A percentile compares a stretch with the other conserved stretches of the same genome.
These are phyloP conservation scores for Bombyx mandarina DNA, from an alignment of 1,140 invertebrate species.

Conservation along the genomic window DNA sequence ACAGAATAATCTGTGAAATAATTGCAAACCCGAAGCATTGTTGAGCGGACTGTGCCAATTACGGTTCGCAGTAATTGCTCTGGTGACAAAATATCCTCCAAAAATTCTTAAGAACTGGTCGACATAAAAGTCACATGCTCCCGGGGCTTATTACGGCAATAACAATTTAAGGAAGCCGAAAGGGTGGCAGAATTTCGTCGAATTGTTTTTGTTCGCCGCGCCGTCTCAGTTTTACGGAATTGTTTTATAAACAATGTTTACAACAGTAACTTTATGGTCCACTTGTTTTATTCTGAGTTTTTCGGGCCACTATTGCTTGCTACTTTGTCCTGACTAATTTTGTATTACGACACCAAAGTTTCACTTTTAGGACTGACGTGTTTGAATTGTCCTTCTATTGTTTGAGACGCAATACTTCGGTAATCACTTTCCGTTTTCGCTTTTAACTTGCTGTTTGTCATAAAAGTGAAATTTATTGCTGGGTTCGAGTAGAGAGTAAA, in stretches of 20 bases:
- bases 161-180: conserved; percentile 66
- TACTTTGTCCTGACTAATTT: conserved; percentile 39
- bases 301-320: conserved; percentile 34
- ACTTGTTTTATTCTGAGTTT: conserved; percentile 49
- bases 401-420: neutral
- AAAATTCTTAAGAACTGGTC: conserved; percentile 46
- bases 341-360: conserved; percentile 33
- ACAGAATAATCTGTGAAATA: no score
- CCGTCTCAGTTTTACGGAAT: conserved; percentile 37
- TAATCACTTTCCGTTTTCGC: neutral
- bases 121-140: conserved; percentile 61
- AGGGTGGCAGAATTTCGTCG: conserved; percentile 51
- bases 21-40: no score
- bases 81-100: conserved; percentile 40
- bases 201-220: conserved; percentile 54
- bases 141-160: conserved; percentile 55
- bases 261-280: conserved; percentile 56
- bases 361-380: conserved; percentile 26
- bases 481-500: no score
- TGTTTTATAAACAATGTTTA: conserved; percentile 69
- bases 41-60: conserved; percentile 1
- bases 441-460: conserved; percentile 1
- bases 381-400: neutral
- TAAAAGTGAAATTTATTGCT: no score
- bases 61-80: conserved; percentile 31